These are phyloP conservation scores for Meriones psammophilus DNA, from an alignment of 2,797 vertebrate genomes.

Conservation along the genomic window DNA sequence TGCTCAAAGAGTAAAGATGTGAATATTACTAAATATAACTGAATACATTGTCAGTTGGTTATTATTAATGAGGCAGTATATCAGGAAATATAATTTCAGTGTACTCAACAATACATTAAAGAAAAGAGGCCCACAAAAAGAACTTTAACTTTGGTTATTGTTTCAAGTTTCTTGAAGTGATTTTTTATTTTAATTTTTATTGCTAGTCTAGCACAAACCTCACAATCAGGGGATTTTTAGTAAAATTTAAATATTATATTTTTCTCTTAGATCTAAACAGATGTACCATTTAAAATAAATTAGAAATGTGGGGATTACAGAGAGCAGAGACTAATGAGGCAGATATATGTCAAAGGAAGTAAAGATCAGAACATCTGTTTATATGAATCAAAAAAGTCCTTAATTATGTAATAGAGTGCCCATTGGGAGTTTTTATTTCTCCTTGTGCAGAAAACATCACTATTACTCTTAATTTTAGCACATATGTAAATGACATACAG, in stretches of 20 bases:
- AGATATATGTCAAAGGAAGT: constrained; percentile 18
- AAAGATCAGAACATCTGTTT: constrained; percentile 55
- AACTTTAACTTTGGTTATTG: background rate
- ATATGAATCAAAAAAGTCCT: constrained; percentile 31
- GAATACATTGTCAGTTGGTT: background rate
- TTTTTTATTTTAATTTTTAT: background rate
- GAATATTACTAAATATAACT: background rate
- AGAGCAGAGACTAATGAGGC: constrained; percentile 59
- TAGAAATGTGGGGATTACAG: constrained; percentile 8
- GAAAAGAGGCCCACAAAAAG: background rate
- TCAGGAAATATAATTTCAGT: background rate
- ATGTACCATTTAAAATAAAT: constrained; percentile 61
- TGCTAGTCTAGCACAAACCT: background rate
- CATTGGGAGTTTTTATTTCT: background rate
- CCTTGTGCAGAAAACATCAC: background rate
- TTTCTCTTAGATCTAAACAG: constrained; percentile 54
- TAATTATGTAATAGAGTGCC: background rate
- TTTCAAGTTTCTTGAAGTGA: background rate
- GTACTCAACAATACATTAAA: background rate
- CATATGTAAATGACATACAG: background rate
- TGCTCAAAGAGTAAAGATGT: background rate
- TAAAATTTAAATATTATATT: constrained; percentile 13
- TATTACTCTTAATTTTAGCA: constrained; percentile 41
- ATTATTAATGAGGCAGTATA: background rate
- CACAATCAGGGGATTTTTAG: background rate